Evolutionary conservation across 1,140 invertebrate genomes (phyloP), one percentile per base, ranked within the genome.

Genomic region (Bacillus rossius): DNA sequence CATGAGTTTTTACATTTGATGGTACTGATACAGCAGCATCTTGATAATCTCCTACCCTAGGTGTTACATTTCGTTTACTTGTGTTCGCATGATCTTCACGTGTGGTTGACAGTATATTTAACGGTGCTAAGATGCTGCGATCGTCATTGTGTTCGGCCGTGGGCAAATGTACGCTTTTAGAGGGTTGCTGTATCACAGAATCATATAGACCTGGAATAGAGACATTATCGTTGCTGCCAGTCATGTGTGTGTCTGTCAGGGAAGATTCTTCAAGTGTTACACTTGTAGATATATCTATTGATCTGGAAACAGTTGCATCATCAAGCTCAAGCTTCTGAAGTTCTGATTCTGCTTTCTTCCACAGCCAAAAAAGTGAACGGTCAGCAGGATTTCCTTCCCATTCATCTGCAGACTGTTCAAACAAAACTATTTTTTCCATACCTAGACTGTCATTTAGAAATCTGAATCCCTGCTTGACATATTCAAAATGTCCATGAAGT

Each of bases 271-370:
- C 45, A 17, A 17, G 45, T 13, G 45, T n/a, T n/a, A n/a, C n/a
- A n/a, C n/a, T n/a, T n/a, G n/a, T n/a, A n/a, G n/a, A n/a, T n/a
- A n/a, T n/a, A 1, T 1, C 10, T 10, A 48, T 22, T 48, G 45
- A 17, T 48, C 45, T 48, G 10, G 2, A 48, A 1, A 48, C 2
- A 48, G 45, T 48, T 17, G 10, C 8, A 48, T 13, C 45, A 14
- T 10, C 45, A 1, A 25, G 17, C 5, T 8, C 1, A 25, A 20
- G 26, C n/a, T 22, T 2, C 26, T 50, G 17, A 50, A 50, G 48
- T 50, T 50, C 7, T 5, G 23, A 48, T 17, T 48, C 45, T 10
- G 45, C 1, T 48, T 48, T 48, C 45, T 48, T 48, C 45, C 45
- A 48, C 45, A 48, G 23, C 2, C 17, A 2, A 48, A 48, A 48